Evolutionary conservation across 23 tunicate species (phyloP).

Genomic region (Trididemnum miniatum): DNA sequence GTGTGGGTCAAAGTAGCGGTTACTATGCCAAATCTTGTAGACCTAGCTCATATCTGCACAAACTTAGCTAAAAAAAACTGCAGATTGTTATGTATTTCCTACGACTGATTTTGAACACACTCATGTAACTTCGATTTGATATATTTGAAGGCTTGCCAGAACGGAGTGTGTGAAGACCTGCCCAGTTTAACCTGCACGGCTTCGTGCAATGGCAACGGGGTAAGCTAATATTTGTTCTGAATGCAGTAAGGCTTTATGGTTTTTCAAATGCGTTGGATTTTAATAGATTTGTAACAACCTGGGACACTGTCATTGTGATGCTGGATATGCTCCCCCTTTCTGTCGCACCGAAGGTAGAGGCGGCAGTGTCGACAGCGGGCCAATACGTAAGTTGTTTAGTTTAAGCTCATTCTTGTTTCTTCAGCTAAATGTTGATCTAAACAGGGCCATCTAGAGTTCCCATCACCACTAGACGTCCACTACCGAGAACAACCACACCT

Average conservation of each 20-base stretch:
- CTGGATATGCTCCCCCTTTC: constrained; percentile 73
- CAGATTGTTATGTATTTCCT: too few relatives aligned
- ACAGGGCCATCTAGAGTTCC: too few relatives aligned
- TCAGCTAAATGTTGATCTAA: too few relatives aligned
- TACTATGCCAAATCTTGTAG: too few relatives aligned
- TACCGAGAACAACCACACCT: neutral
- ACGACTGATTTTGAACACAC: too few relatives aligned
- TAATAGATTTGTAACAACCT: constrained; percentile 87
- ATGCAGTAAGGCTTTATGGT: neutral
- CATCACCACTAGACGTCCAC: too few relatives aligned
- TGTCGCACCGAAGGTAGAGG: constrained; percentile 62
- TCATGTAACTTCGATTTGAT: too few relatives aligned
- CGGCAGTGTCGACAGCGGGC: constrained; percentile 83
- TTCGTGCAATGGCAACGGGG: constrained; percentile 65
- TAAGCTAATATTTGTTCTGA: neutral
- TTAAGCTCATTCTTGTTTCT: too few relatives aligned
- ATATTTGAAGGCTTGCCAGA: constrained; percentile 50
- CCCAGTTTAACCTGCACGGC: constrained; percentile 19
- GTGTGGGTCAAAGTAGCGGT: too few relatives aligned
- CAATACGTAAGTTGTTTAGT: neutral
- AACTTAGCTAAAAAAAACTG: too few relatives aligned
- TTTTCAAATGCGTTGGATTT: too few relatives aligned
- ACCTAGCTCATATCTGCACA: too few relatives aligned
- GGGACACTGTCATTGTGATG: constrained; percentile 85
- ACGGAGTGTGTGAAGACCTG: constrained; percentile 24